phyloP scores from a whole-genome alignment of 2,888 invertebrate species.

The Cacoxenus indagator region DNA sequence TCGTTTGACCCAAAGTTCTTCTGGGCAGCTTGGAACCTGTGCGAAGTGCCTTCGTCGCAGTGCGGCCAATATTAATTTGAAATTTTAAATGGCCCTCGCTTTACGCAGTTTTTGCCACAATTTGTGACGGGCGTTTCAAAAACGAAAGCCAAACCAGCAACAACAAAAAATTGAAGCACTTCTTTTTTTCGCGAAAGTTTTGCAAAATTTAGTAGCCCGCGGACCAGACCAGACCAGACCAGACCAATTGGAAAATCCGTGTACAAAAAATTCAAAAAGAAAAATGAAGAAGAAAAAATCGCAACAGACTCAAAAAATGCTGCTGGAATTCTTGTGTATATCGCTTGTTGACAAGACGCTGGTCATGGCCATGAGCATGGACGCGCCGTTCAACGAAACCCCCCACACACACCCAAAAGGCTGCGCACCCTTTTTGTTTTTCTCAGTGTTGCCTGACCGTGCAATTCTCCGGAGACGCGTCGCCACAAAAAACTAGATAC shows the following conservation, averaged over 20 bases:
- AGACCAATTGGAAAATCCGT: slow-evolving; percentile 11
- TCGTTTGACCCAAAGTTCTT: not conserved
- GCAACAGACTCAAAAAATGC: slow-evolving; percentile 38
- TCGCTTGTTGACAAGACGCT: slow-evolving; percentile 42
- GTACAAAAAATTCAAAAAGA: slow-evolving; percentile 31
- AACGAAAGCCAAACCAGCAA: not conserved
- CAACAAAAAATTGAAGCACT: not conserved
- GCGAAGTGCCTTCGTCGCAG: not conserved
- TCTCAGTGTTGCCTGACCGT: slow-evolving; percentile 40
- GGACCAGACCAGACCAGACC: not conserved
- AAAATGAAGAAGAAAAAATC: slow-evolving; percentile 35
- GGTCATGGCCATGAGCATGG: slow-evolving; percentile 18
- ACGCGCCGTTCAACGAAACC: no score
- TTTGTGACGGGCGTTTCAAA: no score
- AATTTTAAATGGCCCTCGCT: slow-evolving; percentile 57
- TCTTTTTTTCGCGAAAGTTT: not conserved
- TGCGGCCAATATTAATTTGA: slow-evolving; percentile 60
- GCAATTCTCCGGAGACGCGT: slow-evolving; percentile 60
- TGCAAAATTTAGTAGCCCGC: slow-evolving; percentile 5
- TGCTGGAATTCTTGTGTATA: slow-evolving; percentile 53
- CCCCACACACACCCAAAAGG: no score
- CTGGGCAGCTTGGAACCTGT: not conserved
- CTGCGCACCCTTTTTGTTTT: not conserved
- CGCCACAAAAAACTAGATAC: slow-evolving; percentile 54
- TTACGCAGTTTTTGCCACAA: slow-evolving; percentile 7